phyloP scores from a whole-genome alignment of 1,140 invertebrate genomes.

The Battus philenor region DNA sequence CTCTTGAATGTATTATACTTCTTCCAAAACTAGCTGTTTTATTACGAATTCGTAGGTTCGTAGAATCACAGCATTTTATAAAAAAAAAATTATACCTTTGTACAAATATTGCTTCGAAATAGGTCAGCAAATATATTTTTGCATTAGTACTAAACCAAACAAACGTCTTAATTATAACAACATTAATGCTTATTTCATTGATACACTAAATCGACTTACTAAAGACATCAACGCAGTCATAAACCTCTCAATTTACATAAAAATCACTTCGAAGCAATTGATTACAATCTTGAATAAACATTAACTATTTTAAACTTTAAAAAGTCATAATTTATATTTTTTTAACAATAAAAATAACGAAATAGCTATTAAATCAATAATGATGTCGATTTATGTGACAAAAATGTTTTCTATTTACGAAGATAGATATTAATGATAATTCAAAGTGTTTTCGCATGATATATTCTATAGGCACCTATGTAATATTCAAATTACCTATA shows the following conservation, averaged over 20 bases:
- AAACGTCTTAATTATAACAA: background rate
- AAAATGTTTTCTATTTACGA: background rate
- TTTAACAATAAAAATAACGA: no score
- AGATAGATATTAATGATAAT: background rate
- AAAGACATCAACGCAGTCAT: conserved; percentile 10
- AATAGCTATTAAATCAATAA: no score
- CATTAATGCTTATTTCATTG: background rate
- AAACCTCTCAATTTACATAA: background rate
- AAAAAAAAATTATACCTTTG: background rate
- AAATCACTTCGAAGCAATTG: background rate
- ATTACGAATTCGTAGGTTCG: background rate
- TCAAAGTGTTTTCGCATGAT: conserved; percentile 1
- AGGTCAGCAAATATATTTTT: background rate
- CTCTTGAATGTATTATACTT: no score
- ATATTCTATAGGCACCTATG: background rate
- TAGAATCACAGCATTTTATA: background rate
- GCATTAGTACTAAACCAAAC: background rate
- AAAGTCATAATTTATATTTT: background rate
- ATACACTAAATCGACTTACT: background rate
- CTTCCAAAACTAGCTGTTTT: background rate
- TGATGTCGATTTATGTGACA: no score
- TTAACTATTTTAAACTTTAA: background rate
- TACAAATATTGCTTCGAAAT: background rate
- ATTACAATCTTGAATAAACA: background rate
- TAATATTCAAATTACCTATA: conserved; percentile 1